Evolutionary conservation across 2,888 invertebrate genomes (phyloP).

Genomic region (Agrotis clavis): DNA sequence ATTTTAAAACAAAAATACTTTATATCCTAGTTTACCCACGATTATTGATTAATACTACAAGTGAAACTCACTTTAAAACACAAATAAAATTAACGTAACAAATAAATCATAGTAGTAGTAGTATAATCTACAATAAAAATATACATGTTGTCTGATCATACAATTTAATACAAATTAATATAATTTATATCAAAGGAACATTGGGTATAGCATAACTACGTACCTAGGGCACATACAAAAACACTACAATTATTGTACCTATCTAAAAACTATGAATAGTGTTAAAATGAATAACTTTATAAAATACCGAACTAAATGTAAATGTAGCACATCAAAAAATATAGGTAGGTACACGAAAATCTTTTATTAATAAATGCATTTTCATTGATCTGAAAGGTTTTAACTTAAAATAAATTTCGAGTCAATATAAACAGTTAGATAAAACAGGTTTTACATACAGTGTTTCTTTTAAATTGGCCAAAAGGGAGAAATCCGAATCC

Average conservation of each 20-base stretch:
- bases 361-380: constrained; percentile 79
- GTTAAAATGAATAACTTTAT: constrained; percentile 63
- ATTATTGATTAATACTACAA: constrained; percentile 26
- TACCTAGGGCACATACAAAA: constrained; percentile 71
- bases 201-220: constrained; percentile 69
- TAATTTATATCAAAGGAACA: constrained; percentile 75
- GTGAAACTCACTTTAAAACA: constrained; percentile 55
- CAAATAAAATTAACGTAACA: constrained; percentile 59
- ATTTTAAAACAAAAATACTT: neutral
- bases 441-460: too few species aligned
- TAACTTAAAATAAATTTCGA: constrained; percentile 43
- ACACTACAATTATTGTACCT: constrained; percentile 66
- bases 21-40: neutral
- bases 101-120: constrained; percentile 55
- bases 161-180: constrained; percentile 69
- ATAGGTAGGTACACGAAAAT: constrained; percentile 71
- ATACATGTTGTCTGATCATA: constrained; percentile 63
- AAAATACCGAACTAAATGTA: constrained; percentile 73
- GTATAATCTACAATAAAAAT: constrained; percentile 63
- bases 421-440: constrained; percentile 9
- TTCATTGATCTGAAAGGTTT: constrained; percentile 46
- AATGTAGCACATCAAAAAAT: constrained; percentile 81
- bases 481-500: too few species aligned
- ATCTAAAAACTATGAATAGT: constrained; percentile 63
- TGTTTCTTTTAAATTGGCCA: too few species aligned